Evolutionary conservation across 2,888 invertebrate species (phyloP), one percentile per base, ranked within the genome.

Genomic region (Polyommatus iphigenia): DNA sequence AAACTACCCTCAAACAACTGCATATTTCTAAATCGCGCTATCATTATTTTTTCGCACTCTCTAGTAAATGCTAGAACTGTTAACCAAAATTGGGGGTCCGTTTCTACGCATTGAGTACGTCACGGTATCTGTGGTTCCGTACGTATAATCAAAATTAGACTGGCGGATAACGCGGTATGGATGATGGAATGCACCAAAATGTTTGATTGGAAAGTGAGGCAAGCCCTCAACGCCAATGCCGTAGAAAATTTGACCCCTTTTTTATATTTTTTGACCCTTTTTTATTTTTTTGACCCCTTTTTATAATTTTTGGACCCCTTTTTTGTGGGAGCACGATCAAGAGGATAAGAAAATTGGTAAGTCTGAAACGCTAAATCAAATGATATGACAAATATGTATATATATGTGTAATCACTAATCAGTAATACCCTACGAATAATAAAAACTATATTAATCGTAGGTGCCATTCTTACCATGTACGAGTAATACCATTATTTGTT

Each of bases 221-320:
- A 91, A 88, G 77, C 88, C 90, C 90, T 92, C 75, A 82, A 88
- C 85, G 80, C 87, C 89, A 92, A 93, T 86, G 92, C 80, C 83
- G 92, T 92, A 93, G 92, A 89, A 88, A 82, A 83, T 90, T 90
- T 91, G 92, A 92, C 92, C 89, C 87, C 90, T 87, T 87, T 91
- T 92, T 89, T 13, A 41, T 2, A 6, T 5, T 46, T 13, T 32
- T 32, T 32, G 32, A 32, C 3, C 32, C 2, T 3, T 2, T 24
- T 24, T 24, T 24, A 24, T 24, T 1, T 24, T 24, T 13, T 20
- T 36, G 5, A 18, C 18, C 20, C 10, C 24, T 1, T 50, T 8
- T 46, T 13, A 7, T 6, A 59, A 24, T 24, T 20, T 20, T 62
- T 24, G 20, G 7, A 3, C 5, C 32, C 32, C 32, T 2, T 32